Evolutionary conservation across 2,113 vertebrate species (phyloP).

Genomic region (Rhinogobius similis): DNA sequence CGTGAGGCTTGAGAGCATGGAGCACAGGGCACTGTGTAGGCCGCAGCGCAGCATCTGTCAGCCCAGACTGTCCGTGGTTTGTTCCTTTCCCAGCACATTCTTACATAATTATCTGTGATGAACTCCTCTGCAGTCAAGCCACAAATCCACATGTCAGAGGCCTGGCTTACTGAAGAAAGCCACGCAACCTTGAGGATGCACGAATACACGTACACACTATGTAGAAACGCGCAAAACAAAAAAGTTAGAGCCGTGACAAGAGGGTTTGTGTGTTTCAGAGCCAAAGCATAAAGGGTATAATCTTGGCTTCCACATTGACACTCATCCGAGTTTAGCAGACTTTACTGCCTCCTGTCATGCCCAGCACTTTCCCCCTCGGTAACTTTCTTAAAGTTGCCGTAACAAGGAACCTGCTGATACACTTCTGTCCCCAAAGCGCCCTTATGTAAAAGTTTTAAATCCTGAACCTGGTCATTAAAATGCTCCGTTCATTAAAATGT

Average conservation of each 20-base stretch:
- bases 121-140: conserved; percentile 70
- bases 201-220: neutral
- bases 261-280: conserved; percentile 62
- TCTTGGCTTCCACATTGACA: conserved; percentile 66
- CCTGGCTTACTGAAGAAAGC: conserved; percentile 60
- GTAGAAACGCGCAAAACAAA: conserved; percentile 50
- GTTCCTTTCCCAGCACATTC: conserved; percentile 71
- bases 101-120: conserved; percentile 75
- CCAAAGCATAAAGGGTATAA: conserved; percentile 62
- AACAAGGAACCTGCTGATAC: conserved; percentile 68
- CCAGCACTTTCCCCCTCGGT: conserved; percentile 69
- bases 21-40: conserved; percentile 54
- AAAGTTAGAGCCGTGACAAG: conserved; percentile 61
- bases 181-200: conserved; percentile 38
- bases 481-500: neutral
- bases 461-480: conserved; percentile 5
- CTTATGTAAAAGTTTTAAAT: conserved; percentile 36
- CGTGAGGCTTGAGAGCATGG: conserved; percentile 54
- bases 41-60: conserved; percentile 64
- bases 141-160: conserved; percentile 69
- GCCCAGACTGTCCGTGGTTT: conserved; percentile 63
- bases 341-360: conserved; percentile 62
- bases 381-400: conserved; percentile 69
- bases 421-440: conserved; percentile 32
- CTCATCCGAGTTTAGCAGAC: conserved; percentile 69